Base-by-base conservation (phyloP, 2,113 vertebrate genomes). In the Pollachius pollachius region DNA sequence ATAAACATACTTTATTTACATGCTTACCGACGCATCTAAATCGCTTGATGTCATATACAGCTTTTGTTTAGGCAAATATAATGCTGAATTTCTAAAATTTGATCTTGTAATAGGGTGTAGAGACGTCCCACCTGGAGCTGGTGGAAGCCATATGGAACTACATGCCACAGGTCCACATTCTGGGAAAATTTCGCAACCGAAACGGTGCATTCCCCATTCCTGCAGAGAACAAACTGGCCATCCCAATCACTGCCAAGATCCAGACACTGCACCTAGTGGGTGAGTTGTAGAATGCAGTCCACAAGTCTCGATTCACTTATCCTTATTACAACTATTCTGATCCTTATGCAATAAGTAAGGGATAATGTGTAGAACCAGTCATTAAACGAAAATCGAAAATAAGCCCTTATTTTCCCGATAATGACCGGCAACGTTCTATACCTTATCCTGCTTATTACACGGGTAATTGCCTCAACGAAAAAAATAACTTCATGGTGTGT, bases 131-230 rank as follows among this genome's bases (percentile, higher is more conserved):
- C 86, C 89, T 99, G 85, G 96, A 99, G 83, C 90, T 99, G 81
- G 97, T 99, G 79, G 97, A 99, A 89, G 97, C 97, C 81, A 95
- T 99, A 86, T 99, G 97, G 97, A 99, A 96, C 73, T 99, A 99
- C 66, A 98, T 99, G 97, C 97, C 97, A n/a, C 96, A 99, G 81
- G 97, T 99, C 85, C 96, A 99, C 85, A 97, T 99, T 78, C 90
- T 99, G 81, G 97, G 97, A 69, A 99, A 99, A 85, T 99, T 99
- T 84, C 95, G 97, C 80, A 99, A 99, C 91, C 96, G 97, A 70
- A 99, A 99, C 25, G 97, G 97, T 70, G 95, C 96, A 68, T 99
- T 99, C 89, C 97, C 97, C 72, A 98, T 99, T 88, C 97, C 97
- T 74, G 94, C 96, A 57, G 97, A 99, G 87, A 99, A 99, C 91